phyloP scores from a whole-genome alignment of 2,888 invertebrate species.

The Eristalinus sepulchralis region DNA sequence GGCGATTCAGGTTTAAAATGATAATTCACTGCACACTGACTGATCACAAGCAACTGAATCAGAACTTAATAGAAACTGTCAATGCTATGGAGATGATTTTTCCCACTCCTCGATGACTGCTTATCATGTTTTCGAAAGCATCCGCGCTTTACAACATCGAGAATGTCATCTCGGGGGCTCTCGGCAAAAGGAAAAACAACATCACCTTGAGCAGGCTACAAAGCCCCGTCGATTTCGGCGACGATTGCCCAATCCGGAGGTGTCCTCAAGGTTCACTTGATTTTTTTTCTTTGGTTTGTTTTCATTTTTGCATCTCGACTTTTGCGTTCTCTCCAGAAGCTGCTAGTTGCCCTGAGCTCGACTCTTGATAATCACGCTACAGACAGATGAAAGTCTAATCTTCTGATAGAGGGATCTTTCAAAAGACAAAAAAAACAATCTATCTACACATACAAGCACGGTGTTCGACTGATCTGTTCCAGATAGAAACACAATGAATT shows the following conservation, averaged over 20 bases:
- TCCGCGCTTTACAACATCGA: conserved; percentile 22
- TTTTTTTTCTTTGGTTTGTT: not conserved
- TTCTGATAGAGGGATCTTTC: not conserved
- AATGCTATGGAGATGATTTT: not conserved
- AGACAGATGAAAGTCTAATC: conserved; percentile 2
- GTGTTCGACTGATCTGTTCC: not conserved
- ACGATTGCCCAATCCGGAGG: not conserved
- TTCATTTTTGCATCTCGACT: conserved; percentile 17
- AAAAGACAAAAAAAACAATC: not conserved
- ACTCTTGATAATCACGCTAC: conserved; percentile 29
- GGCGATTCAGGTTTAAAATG: not conserved
- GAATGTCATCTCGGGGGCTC: not conserved
- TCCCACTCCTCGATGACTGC: not conserved
- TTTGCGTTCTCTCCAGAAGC: conserved; percentile 7
- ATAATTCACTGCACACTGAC: conserved; percentile 36
- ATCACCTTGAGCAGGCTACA: conserved; percentile 16
- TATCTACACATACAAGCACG: not conserved
- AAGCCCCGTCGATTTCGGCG: not conserved
- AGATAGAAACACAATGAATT: not conserved
- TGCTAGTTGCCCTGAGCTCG: conserved; percentile 10
- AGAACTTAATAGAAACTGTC: not conserved
- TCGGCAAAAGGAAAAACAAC: not conserved
- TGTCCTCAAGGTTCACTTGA: conserved; percentile 1
- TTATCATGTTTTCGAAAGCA: conserved; percentile 46
- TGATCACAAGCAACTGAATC: conserved; percentile 50